phyloP scores from a whole-genome alignment of 1,140 invertebrate species.

The Drosophila virilis region DNA sequence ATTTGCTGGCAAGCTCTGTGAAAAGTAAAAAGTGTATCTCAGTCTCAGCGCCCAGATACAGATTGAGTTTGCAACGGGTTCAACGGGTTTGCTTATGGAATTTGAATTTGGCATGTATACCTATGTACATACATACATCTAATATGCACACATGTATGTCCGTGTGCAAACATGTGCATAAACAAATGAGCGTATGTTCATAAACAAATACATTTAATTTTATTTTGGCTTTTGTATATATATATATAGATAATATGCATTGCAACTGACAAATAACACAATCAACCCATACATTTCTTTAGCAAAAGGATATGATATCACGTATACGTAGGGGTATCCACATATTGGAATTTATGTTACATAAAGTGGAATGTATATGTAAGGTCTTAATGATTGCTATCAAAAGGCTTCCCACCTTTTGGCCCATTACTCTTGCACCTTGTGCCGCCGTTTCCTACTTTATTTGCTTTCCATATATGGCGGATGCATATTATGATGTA shows the following conservation, averaged over 20 bases:
- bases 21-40: slow-evolving; percentile 46
- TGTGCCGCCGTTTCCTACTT: background rate
- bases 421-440: background rate
- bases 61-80: slow-evolving; percentile 56
- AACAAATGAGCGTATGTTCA: background rate
- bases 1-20: slow-evolving; percentile 42
- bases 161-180: slow-evolving; percentile 2
- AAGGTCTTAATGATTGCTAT: background rate
- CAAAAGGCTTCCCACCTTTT: background rate
- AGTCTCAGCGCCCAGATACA: slow-evolving; percentile 49
- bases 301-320: too few relatives aligned
- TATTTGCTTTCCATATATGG: slow-evolving; percentile 3
- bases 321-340: too few relatives aligned
- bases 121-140: slow-evolving; percentile 1
- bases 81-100: slow-evolving; percentile 64
- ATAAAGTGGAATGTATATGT: too few relatives aligned
- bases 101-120: slow-evolving; percentile 52
- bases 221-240: background rate
- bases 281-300: too few relatives aligned
- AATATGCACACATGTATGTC: background rate
- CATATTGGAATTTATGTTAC: too few relatives aligned
- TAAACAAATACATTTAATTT: background rate
- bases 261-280: too few relatives aligned
- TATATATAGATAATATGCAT: background rate
- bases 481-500: slow-evolving; percentile 6